Conservation (phyloP, 30 jellyfish, hydroid and myxozoan genomes). For the Aurelia aurita region DNA sequence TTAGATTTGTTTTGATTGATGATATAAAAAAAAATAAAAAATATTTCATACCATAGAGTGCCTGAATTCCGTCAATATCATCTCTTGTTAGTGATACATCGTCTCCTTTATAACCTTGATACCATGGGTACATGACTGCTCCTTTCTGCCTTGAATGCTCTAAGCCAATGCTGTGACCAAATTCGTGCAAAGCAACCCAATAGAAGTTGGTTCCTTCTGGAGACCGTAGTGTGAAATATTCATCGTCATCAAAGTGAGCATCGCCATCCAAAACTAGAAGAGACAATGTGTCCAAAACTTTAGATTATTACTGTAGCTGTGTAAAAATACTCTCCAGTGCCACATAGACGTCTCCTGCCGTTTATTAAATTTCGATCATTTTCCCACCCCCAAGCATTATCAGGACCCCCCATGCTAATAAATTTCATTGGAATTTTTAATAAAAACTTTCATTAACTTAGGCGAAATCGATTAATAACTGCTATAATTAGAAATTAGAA, state of each 20-base stretch:
- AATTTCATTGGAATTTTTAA: no score
- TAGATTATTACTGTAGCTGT: no score
- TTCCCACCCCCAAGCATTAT: not conserved
- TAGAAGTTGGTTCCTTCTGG: slow-evolving; percentile 75
- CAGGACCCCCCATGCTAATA: not conserved
- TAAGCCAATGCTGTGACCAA: slow-evolving; percentile 88
- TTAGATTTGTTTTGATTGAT: no score
- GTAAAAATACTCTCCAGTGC: not conserved
- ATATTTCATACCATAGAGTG: slow-evolving; percentile 78
- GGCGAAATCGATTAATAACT: no score
- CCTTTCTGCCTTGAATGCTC: slow-evolving; percentile 84
- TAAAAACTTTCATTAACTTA: no score
- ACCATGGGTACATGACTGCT: slow-evolving; percentile 99
- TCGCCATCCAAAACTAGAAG: slow-evolving; percentile 78
- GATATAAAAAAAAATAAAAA: no score
- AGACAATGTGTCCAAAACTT: no score
- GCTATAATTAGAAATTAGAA: no score
- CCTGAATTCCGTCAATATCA: slow-evolving; percentile 86
- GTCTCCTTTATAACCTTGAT: slow-evolving; percentile 82
- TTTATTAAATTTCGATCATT: not conserved
- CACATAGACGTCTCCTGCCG: not conserved
- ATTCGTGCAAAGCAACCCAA: slow-evolving; percentile 84
- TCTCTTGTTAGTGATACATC: slow-evolving; percentile 71
- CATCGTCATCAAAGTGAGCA: slow-evolving; percentile 88
- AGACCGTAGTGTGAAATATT: slow-evolving; percentile 69